phyloP scores from a whole-genome alignment of 2,888 invertebrate genomes.

The Gymnosoma rotundatum region DNA sequence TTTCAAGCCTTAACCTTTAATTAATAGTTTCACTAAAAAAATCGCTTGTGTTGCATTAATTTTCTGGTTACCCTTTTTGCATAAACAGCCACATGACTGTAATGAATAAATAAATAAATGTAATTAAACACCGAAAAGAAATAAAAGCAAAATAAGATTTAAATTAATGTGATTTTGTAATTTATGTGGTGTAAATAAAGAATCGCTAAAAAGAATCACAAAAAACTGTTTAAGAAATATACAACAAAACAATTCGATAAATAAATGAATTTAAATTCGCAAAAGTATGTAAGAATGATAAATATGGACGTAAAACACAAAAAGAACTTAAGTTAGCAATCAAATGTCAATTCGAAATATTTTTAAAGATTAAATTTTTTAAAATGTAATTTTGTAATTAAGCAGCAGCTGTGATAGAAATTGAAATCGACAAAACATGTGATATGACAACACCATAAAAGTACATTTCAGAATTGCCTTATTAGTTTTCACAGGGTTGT shows the following conservation, averaged over 20 bases:
- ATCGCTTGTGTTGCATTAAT: not conserved
- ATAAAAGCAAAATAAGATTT: conserved; percentile 73
- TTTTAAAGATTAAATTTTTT: too few relatives aligned
- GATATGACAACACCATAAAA: too few relatives aligned
- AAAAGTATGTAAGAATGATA: too few relatives aligned
- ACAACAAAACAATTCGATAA: not conserved
- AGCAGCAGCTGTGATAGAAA: too few relatives aligned
- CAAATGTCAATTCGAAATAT: too few relatives aligned
- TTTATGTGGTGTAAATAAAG: conserved; percentile 75
- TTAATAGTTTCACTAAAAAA: not conserved
- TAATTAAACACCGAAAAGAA: conserved; percentile 72
- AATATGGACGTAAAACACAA: too few relatives aligned
- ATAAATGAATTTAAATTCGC: not conserved
- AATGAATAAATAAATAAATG: conserved; percentile 68
- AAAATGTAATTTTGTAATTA: too few relatives aligned
- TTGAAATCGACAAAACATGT: too few relatives aligned
- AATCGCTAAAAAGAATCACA: conserved; percentile 25
- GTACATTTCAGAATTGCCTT: too few relatives aligned
- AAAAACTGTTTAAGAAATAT: not conserved
- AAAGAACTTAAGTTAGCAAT: too few relatives aligned
- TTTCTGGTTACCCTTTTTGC: conserved; percentile 18
- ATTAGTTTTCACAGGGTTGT: too few relatives aligned
- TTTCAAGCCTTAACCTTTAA: not conserved
- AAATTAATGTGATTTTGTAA: conserved; percentile 80
- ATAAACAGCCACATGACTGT: conserved; percentile 16